Evolutionary conservation across 1,140 invertebrate genomes (phyloP), one percentile per base, ranked within the genome.

Genomic region (Drosophila ironensis): DNA sequence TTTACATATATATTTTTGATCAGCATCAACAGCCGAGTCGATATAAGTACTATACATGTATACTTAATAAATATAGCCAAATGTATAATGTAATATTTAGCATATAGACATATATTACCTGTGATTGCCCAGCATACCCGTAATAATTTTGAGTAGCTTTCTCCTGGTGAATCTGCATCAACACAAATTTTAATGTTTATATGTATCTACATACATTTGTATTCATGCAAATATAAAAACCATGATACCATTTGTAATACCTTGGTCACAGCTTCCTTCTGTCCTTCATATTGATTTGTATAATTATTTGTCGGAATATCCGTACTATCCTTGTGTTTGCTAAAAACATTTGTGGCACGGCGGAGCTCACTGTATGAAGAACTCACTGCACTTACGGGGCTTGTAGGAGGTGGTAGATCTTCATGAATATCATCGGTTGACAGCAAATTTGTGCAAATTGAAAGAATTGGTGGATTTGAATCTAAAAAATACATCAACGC

Each of bases 321-420:
- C 40, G 45, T 7, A 42, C 3, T 24, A 3, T 33, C 11, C 7
- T n/a, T 44, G 27, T 52, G n/a, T 57, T 48, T 50, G 38, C 4
- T 35, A 37, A 19, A 28, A 12, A 38, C 70, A 37, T 22, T 25
- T 3, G 94, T 96, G 6, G 95, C 95, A 72, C 94, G 92, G 63
- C 95, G 91, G 64, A 97, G 91, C 91, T 97, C 96, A 77, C 96
- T 97, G 77, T 97, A 97, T 76, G 96, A 97, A 3, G 96, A 97
- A 63, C 91, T 92, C 0, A 93, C 92, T 0, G 93, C 93, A 72
- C 93, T 94, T 0, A 93, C 92, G 0, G 93, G 93, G 71, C 93
- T 94, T 8, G 95, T 95, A 2, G 95, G 95, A 41, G 95, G 94
- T 37, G 93, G 92, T 57, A 95, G 91, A 72, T 96, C 95, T 22